Base-by-base conservation (phyloP, 2,888 invertebrate genomes). In the Drepanosiphum platanoidis region DNA sequence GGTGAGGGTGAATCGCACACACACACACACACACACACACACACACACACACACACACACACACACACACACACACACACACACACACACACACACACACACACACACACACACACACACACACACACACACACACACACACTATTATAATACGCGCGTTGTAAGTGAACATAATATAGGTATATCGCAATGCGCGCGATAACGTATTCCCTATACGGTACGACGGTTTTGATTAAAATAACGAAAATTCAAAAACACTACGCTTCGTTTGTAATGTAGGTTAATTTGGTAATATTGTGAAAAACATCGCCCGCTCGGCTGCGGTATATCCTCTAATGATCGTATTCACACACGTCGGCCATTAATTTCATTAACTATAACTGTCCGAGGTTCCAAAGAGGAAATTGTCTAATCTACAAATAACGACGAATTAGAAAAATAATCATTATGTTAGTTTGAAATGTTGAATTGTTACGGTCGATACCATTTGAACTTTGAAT, bases 191-290 rank as follows among this genome's bases (percentile, higher is more conserved):
- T 8, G 27, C 30, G 64, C 64, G 64, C 27, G 27, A 18, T 22
- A 52, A 13, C 34, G 75, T 58, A 58, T 27, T 34, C 30, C n/a
- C 0, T 58, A n/a, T 36, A 34, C 13, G 52, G 74, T 58, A 75
- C 52, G 74, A 61, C 58, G 58, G 52, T 75, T 74, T 52, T 11
- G n/a, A 61, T 75, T 52, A 36, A 75, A 75, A 27, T 61, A 58
- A 75, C n/a, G 27, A n/a, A 34, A 78, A 66, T 78, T 66, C 64
- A 66, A 68, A 79, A 79, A 34, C 11, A 79, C 3, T 30, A 58
- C 71, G 81, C 68, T 71, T 71, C 81, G 81, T 58, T 81, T 52
- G 81, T 9, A 18, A 81, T 70, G 68, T 81, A 70, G 81, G 81
- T 70, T 71, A 70, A 71, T 80, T 80, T 52, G 58, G n/a, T 32